Conservation (phyloP, 2,888 invertebrate genomes). For the Aporophyla nigra region DNA sequence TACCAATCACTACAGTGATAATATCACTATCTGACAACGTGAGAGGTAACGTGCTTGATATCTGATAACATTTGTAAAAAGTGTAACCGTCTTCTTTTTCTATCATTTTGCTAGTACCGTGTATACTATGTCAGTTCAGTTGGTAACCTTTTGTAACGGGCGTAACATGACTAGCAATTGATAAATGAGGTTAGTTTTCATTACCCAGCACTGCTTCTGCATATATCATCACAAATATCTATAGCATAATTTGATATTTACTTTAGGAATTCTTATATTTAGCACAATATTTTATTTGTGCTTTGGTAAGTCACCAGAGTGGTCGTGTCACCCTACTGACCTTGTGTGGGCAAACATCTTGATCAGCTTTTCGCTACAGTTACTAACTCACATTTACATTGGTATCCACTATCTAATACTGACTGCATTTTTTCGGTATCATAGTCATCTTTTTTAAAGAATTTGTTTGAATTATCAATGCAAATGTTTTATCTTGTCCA, state of each 20-base stretch:
- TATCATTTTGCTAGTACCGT: slow-evolving; percentile 12
- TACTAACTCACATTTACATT: slow-evolving; percentile 40
- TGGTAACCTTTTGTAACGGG: not conserved
- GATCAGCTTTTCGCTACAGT: slow-evolving; percentile 66
- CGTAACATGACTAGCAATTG: slow-evolving; percentile 7
- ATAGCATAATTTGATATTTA: slow-evolving; percentile 37
- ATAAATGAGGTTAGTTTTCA: slow-evolving; percentile 18
- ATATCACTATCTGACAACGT: slow-evolving; percentile 24
- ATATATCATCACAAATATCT: slow-evolving; percentile 3
- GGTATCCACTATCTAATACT: slow-evolving; percentile 29
- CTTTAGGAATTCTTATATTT: slow-evolving; percentile 30
- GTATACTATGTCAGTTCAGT: not conserved
- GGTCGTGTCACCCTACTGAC: slow-evolving; percentile 64
- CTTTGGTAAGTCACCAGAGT: slow-evolving; percentile 52
- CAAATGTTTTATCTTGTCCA: not conserved
- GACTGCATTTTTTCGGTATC: slow-evolving; percentile 15
- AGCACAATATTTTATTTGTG: slow-evolving; percentile 42
- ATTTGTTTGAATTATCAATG: not conserved
- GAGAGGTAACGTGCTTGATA: slow-evolving; percentile 29
- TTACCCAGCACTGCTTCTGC: slow-evolving; percentile 1
- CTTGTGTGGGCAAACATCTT: slow-evolving; percentile 68
- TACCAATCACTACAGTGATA: slow-evolving; percentile 17
- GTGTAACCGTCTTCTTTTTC: not conserved
- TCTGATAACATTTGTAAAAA: slow-evolving; percentile 9
- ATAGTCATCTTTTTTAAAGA: slow-evolving; percentile 3